Conservation (phyloP, 35 echinoderm and acorn worm genomes). For the Apostichopus californicus region DNA sequence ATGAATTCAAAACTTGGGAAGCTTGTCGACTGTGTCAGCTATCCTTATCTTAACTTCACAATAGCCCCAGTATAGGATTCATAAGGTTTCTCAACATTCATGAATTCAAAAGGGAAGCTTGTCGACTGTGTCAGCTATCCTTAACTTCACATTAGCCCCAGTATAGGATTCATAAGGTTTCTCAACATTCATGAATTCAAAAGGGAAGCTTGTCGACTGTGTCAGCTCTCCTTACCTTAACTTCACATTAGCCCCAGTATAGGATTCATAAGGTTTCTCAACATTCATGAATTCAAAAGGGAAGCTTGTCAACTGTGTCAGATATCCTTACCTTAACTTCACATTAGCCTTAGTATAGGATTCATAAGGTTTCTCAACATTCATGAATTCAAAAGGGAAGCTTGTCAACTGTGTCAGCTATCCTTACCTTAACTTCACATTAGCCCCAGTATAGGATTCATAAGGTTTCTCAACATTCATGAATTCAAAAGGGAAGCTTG, state of each 20-base stretch:
- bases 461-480: constrained; percentile 97
- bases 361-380: constrained; percentile 99
- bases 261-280: constrained; percentile 98
- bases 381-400: constrained; percentile 91
- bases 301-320: constrained; percentile 85
- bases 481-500: constrained; percentile 67
- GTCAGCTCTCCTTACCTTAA: constrained; percentile 97
- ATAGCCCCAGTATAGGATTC: constrained; percentile 97
- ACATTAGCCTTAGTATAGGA: constrained; percentile 97
- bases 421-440: constrained; percentile 50
- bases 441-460: constrained; percentile 93
- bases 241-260: constrained; percentile 96
- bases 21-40: constrained; percentile 79
- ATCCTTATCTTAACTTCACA: constrained; percentile 97
- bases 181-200: constrained; percentile 97
- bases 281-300: constrained; percentile 95
- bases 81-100: constrained; percentile 98
- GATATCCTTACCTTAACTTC: constrained; percentile 93
- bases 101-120: constrained; percentile 89
- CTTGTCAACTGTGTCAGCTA: constrained; percentile 74
- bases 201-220: constrained; percentile 84
- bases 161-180: constrained; percentile 98
- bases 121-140: constrained; percentile 89
- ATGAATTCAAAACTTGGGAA: constrained; percentile 70
- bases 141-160: constrained; percentile 96